These are phyloP conservation scores for Stichodactyla mertensii DNA, from an alignment of 64 coral and sea anemone species.

Conservation along the genomic window DNA sequence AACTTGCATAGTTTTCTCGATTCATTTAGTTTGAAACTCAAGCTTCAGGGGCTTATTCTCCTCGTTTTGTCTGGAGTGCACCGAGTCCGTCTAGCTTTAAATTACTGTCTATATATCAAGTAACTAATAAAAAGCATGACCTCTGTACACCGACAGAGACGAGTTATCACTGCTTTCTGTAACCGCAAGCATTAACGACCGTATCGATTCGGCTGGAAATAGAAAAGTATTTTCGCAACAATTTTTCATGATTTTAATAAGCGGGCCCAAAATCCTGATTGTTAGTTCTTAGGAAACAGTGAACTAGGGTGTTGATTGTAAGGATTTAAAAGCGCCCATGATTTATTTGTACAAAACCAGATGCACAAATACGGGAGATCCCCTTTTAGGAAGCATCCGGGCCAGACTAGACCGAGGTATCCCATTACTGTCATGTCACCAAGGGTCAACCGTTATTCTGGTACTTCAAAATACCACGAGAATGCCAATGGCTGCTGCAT, in stretches of 20 bases:
- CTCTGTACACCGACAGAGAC: not conserved
- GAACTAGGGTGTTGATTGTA: not conserved
- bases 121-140: not conserved
- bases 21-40: not conserved
- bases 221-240: not conserved
- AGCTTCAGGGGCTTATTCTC: not conserved
- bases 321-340: not conserved
- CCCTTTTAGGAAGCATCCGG: not conserved
- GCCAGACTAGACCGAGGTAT: not conserved
- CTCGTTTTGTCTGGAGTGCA: not conserved
- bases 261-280: not conserved
- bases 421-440: not conserved
- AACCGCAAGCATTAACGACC: not conserved
- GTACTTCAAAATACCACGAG: not conserved
- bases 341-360: not conserved
- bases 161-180: not conserved
- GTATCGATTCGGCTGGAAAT: not conserved
- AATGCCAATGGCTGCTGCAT: not conserved
- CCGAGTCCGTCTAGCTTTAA: not conserved
- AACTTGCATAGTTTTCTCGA: not conserved
- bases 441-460: not conserved
- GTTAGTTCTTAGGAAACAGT: not conserved
- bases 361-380: not conserved
- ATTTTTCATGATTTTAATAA: not conserved
- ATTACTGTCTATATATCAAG: not conserved